These are phyloP conservation scores for Leiothrix lutea DNA, from an alignment of 2,113 vertebrate genomes.

Conservation along the genomic window DNA sequence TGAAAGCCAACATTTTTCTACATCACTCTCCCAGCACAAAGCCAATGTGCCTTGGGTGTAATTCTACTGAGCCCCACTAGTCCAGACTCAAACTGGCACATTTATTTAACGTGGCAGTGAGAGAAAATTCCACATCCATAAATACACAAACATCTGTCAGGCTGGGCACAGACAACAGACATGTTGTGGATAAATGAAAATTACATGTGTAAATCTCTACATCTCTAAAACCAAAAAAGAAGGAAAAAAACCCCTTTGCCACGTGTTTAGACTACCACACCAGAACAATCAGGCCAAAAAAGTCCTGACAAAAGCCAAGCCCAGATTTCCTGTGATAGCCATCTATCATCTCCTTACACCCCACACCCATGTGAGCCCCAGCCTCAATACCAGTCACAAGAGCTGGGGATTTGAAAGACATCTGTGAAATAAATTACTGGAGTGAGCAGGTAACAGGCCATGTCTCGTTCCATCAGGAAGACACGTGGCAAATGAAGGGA, in stretches of 20 bases:
- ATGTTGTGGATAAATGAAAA: background rate
- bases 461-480: accelerated
- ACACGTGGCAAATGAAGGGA: background rate
- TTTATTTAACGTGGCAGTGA: background rate
- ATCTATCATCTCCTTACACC: background rate
- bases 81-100: background rate
- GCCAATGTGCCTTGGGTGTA: background rate
- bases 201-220: background rate
- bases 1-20: background rate
- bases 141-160: background rate
- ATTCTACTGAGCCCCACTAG: background rate
- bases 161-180: background rate
- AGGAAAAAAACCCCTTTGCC: background rate
- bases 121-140: slow-evolving; percentile 19
- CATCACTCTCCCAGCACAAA: background rate
- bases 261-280: accelerated
- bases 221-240: background rate
- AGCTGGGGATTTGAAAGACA: background rate
- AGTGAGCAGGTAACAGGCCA: background rate
- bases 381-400: background rate
- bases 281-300: background rate
- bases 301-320: too few species aligned
- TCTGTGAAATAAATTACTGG: background rate
- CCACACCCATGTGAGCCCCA: background rate
- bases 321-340: background rate